Percentiles rank a stretch among this genome's conserved stretches.
Evolutionary conservation across 1,140 invertebrate genomes (phyloP).

Genomic region (Aphelenchoides avenae): DNA sequence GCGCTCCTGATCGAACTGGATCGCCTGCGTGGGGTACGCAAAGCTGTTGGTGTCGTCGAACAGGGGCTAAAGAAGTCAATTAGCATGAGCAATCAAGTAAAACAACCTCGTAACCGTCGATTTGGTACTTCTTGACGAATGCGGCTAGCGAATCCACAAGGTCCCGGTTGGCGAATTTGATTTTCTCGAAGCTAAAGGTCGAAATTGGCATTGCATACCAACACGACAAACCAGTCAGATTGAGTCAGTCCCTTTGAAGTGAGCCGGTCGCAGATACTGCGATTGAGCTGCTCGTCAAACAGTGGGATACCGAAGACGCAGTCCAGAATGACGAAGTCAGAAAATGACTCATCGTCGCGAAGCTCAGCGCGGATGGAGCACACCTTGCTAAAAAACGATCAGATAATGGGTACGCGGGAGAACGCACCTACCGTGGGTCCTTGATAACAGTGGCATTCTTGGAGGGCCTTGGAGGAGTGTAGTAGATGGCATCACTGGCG

Average conservation of each 20-base stretch:
- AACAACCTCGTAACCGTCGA: conserved; percentile 16
- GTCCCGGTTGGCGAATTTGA: conserved; percentile 39
- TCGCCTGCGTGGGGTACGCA: too few relatives aligned
- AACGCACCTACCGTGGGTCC: conserved; percentile 16
- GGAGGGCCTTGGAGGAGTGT: conserved; percentile 6
- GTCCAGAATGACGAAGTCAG: conserved; percentile 52
- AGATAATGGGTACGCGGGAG: background rate
- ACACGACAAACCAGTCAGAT: background rate
- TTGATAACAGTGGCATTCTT: conserved; percentile 10
- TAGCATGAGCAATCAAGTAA: background rate
- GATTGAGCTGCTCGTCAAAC: conserved; percentile 50
- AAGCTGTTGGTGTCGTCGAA: too few relatives aligned
- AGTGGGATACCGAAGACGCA: conserved; percentile 56
- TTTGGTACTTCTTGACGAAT: conserved; percentile 25
- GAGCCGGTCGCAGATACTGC: conserved; percentile 46
- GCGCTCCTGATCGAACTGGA: too few relatives aligned
- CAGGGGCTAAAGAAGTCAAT: too few relatives aligned
- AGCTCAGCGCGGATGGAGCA: conserved; percentile 21
- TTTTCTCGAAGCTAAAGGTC: conserved; percentile 39
- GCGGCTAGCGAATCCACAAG: conserved; percentile 28
- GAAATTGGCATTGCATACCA: background rate
- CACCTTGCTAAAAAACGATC: conserved; percentile 32
- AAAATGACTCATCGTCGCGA: conserved; percentile 36
- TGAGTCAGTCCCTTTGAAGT: conserved; percentile 26
- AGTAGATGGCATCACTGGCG: conserved; percentile 8